These are phyloP conservation scores for Bradynema listronoti DNA, from an alignment of 1,140 invertebrate species.

Conservation along the genomic window DNA sequence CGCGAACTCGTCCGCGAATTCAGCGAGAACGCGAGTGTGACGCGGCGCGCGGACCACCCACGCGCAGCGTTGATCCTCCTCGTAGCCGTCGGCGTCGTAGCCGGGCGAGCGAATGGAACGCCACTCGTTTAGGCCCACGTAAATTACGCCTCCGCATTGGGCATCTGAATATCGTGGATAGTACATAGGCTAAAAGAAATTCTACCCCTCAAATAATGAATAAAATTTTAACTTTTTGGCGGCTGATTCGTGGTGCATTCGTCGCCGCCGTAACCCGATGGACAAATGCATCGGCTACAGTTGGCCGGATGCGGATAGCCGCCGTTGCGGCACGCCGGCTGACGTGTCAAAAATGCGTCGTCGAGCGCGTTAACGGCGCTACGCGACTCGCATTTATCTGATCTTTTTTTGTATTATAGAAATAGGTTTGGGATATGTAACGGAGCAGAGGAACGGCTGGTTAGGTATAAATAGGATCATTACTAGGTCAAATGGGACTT, in stretches of 20 bases:
- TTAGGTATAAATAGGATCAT: too few species aligned
- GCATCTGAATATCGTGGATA: slow-evolving; percentile 37
- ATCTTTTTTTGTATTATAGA: slow-evolving; percentile 25
- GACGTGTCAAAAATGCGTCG: not conserved
- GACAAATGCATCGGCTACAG: slow-evolving; percentile 51
- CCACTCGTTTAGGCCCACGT: slow-evolving; percentile 30
- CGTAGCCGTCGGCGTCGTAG: slow-evolving; percentile 45
- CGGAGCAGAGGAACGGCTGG: not conserved
- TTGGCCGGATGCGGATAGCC: slow-evolving; percentile 54
- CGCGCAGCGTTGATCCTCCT: slow-evolving; percentile 44
- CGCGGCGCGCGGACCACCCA: slow-evolving; percentile 44
- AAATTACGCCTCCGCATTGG: slow-evolving; percentile 46
- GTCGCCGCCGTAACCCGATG: slow-evolving; percentile 51
- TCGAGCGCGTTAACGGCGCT: not conserved
- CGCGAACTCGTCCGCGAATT: slow-evolving; percentile 52
- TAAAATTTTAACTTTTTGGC: slow-evolving; percentile 42
- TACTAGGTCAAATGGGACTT: not conserved
- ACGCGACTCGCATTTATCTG: slow-evolving; percentile 45
- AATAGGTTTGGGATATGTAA: not conserved
- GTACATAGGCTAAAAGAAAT: not conserved
- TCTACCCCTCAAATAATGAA: slow-evolving; percentile 11
- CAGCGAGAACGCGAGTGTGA: slow-evolving; percentile 36
- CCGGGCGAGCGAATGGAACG: slow-evolving; percentile 38
- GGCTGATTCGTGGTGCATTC: slow-evolving; percentile 44
- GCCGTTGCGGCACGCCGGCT: slow-evolving; percentile 39